Evolutionary conservation across 2,888 invertebrate genomes (phyloP).

Genomic region (Amiota communis): DNA sequence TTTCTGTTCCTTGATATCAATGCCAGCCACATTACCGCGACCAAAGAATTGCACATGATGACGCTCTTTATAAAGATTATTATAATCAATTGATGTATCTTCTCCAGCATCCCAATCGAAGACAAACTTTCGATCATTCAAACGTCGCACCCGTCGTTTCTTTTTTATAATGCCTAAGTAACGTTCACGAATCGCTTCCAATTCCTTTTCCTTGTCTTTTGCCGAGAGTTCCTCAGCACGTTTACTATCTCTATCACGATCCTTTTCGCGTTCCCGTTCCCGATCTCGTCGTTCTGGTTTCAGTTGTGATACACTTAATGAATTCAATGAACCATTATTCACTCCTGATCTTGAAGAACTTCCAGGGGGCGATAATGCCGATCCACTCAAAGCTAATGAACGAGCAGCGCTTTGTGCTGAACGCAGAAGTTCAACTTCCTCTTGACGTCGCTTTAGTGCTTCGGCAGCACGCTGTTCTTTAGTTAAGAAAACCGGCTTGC

Average conservation of each 20-base stretch:
- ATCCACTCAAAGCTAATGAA: constrained; percentile 31
- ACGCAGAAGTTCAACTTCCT: constrained; percentile 88
- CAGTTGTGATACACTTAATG: constrained; percentile 39
- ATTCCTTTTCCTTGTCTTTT: constrained; percentile 93
- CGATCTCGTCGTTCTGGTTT: constrained; percentile 68
- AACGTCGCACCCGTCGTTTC: constrained; percentile 89
- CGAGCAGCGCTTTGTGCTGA: constrained; percentile 76
- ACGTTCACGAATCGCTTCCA: constrained; percentile 95
- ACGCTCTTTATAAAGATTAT: constrained; percentile 94
- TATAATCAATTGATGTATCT: constrained; percentile 98
- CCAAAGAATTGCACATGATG: constrained; percentile 99
- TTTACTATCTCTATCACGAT: constrained; percentile 73
- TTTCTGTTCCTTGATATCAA: constrained; percentile 97
- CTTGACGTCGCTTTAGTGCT: constrained; percentile 90
- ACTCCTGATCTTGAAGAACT: constrained; percentile 2
- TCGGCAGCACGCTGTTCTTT: constrained; percentile 95
- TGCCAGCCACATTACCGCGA: constrained; percentile 96
- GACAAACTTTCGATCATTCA: constrained; percentile 99
- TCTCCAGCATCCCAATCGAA: constrained; percentile 99
- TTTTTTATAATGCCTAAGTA: constrained; percentile 95
- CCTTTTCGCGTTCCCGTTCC: constrained; percentile 59
- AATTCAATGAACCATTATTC: not conserved
- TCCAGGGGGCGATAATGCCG: constrained; percentile 17
- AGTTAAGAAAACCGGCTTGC: constrained; percentile 97
- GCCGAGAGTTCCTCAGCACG: constrained; percentile 72